phyloP scores from a whole-genome alignment of 1,140 invertebrate species.

The Euschistus heros region DNA sequence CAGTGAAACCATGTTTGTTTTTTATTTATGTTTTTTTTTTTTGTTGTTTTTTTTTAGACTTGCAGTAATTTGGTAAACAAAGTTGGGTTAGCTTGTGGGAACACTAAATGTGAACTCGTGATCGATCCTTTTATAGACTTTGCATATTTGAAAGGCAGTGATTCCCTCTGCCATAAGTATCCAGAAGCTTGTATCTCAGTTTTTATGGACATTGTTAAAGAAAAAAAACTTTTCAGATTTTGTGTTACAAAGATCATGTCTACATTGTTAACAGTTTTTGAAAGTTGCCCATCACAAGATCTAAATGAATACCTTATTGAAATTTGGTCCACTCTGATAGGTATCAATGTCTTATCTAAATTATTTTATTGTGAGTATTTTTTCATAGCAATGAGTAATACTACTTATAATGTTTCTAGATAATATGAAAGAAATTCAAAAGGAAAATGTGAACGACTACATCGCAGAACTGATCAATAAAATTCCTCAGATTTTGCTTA shows the following conservation, averaged over 20 bases:
- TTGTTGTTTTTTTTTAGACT: too few species aligned
- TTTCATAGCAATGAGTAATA: neutral
- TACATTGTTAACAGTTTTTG: neutral
- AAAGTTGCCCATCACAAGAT: neutral
- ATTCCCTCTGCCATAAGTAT: too few species aligned
- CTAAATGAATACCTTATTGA: neutral
- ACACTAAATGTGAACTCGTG: too few species aligned
- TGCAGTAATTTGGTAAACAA: too few species aligned
- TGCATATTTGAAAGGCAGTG: too few species aligned
- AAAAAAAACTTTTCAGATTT: neutral
- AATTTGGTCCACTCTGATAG: neutral
- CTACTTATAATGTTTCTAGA: slow-evolving; percentile 3
- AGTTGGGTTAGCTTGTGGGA: too few species aligned
- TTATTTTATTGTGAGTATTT: neutral
- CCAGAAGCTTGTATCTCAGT: neutral
- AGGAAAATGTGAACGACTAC: neutral
- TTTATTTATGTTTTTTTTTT: too few species aligned
- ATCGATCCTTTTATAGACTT: too few species aligned
- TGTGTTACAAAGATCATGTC: neutral
- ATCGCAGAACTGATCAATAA: neutral
- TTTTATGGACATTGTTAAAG: neutral
- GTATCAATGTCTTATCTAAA: neutral
- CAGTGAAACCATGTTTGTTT: too few species aligned
- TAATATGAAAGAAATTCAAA: neutral
- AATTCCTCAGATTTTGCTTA: neutral